phyloP scores from a whole-genome alignment of 2,888 invertebrate genomes.

The Hecatera dysodea region DNA sequence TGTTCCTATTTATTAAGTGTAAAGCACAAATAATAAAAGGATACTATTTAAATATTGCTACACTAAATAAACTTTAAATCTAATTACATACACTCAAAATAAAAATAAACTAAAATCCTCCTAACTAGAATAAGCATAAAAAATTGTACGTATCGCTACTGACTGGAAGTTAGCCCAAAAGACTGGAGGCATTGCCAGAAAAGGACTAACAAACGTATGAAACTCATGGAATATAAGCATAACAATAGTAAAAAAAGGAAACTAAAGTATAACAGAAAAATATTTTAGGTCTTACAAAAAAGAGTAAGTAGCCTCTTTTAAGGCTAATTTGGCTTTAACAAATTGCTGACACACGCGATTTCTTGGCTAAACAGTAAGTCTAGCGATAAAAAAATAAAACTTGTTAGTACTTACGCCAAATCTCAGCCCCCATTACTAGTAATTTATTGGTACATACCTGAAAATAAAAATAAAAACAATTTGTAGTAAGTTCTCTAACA shows the following conservation, averaged over 20 bases:
- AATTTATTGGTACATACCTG: constrained; percentile 55
- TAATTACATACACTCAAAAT: too few species aligned
- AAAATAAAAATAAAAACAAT: constrained; percentile 36
- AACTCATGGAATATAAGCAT: background rate
- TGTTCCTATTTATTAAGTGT: too few species aligned
- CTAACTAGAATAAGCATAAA: too few species aligned
- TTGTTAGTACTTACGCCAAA: constrained; percentile 30
- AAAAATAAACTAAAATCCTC: too few species aligned
- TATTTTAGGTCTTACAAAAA: background rate
- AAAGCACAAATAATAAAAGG: too few species aligned
- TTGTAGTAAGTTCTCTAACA: constrained; percentile 17
- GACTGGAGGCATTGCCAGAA: too few species aligned
- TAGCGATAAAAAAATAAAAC: constrained; percentile 15
- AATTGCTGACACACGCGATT: constrained; percentile 24
- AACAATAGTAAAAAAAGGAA: background rate
- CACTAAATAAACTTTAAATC: too few species aligned
- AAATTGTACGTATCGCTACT: too few species aligned
- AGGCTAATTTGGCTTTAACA: constrained; percentile 17
- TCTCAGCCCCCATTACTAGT: background rate
- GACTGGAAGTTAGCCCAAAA: too few species aligned
- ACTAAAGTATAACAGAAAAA: background rate
- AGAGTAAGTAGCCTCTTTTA: background rate
- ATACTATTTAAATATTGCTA: too few species aligned
- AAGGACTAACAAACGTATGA: too few species aligned
- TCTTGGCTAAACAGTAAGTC: background rate